Base-by-base conservation (phyloP, 2,888 invertebrate species). In the Perizoma affinitatum region DNA sequence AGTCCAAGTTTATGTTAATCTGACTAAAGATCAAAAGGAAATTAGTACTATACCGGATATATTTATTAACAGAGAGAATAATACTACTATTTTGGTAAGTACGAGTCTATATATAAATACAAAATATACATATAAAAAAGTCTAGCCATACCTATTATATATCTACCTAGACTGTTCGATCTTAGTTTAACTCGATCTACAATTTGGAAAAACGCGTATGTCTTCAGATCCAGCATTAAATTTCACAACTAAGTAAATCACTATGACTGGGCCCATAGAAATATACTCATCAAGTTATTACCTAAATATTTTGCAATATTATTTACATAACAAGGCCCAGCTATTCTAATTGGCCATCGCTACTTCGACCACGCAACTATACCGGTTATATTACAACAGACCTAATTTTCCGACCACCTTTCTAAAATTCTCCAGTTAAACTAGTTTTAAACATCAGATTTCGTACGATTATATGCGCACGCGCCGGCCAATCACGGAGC, bases 391-490 rank as follows among this genome's bases (percentile, higher is more conserved):
- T 88, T 87, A 83, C 87, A 80, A 83, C 79, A 83, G 72, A 80
- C 78, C 70, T 67, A 67, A 68, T 70, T 71, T 68, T 67, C 68
- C 70, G 73, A 74, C 83, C 78, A 84, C 90, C 91, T 92, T 92
- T 91, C 91, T 91, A 92, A 90, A 68, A 90, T 90, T 90, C 90
- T 90, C 83, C 65, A 82, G 76, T 78, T 78, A 77, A 84, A 87
- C 88, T 75, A 67, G 89, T 89, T 90, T 86, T 84, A 84, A 88
- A 86, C 65, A 54, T 67, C 69, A 70, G 70, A 68, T 70, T 66
- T 58, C 22, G 66, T 62, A 63, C 66, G 63, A 68, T 68, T 68
- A 67, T 61, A 51, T 62, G 68, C 70, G 70, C 70, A 54, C 58
- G 54, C 64, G 64, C 45, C 49, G 58, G 47, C 73, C 71, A 74